phyloP scores from a whole-genome alignment of 2,797 vertebrate genomes.

The Moxostoma hubbsi region DNA sequence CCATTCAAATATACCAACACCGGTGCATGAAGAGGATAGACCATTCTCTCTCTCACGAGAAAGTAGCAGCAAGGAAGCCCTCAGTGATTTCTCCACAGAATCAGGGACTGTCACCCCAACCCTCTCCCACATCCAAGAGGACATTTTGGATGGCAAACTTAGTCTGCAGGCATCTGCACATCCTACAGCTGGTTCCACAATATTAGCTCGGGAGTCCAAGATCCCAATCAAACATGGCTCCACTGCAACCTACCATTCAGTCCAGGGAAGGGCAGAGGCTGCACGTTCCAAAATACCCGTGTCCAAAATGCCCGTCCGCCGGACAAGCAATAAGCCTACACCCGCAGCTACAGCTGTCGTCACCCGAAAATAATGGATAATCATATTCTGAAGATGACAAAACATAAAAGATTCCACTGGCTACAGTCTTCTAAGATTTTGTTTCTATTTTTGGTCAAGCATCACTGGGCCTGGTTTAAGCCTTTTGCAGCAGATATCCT shows the following conservation, averaged over 20 bases:
- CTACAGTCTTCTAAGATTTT: slow-evolving; percentile 22
- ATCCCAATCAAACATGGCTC: slow-evolving; percentile 90
- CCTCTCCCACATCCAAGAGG: slow-evolving; percentile 74
- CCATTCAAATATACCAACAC: slow-evolving; percentile 82
- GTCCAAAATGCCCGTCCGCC: slow-evolving; percentile 92
- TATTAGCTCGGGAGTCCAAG: slow-evolving; percentile 88
- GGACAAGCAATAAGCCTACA: slow-evolving; percentile 83
- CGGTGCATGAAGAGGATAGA: slow-evolving; percentile 81
- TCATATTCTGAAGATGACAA: slow-evolving; percentile 14
- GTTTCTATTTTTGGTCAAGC: slow-evolving; percentile 34
- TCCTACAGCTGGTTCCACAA: slow-evolving; percentile 75
- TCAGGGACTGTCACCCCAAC: slow-evolving; percentile 57
- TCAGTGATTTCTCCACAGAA: slow-evolving; percentile 69
- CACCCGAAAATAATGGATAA: slow-evolving; percentile 82
- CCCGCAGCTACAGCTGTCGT: slow-evolving; percentile 65
- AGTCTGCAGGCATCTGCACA: slow-evolving; percentile 69
- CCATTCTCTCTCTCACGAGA: slow-evolving; percentile 76
- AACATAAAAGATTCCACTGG: slow-evolving; percentile 43
- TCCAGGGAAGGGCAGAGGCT: slow-evolving; percentile 84
- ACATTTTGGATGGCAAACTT: slow-evolving; percentile 74
- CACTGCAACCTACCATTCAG: slow-evolving; percentile 74
- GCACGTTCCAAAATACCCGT: slow-evolving; percentile 95
- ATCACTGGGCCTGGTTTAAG: slow-evolving; percentile 15
- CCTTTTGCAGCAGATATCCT: slow-evolving; percentile 35
- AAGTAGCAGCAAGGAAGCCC: slow-evolving; percentile 82